phyloP scores from a whole-genome alignment of 2,797 vertebrate genomes.

The Megalops cyprinoides region DNA sequence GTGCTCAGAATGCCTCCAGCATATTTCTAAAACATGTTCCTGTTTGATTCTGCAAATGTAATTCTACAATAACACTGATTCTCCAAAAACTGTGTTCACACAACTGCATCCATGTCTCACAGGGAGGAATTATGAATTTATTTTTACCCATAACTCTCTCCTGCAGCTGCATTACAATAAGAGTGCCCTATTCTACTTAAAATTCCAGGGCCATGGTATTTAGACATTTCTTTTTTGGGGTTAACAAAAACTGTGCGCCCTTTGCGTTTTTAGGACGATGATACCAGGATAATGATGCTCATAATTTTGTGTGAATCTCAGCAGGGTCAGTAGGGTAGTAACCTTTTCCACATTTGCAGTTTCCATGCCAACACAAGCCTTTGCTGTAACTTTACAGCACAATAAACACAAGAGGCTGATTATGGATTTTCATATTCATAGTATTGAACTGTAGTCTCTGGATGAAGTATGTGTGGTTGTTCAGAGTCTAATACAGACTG shows the following conservation, averaged over 20 bases:
- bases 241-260: constrained; percentile 52
- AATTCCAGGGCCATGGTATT: constrained; percentile 43
- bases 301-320: constrained; percentile 63
- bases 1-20: too few species aligned
- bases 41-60: neutral
- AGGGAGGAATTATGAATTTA: neutral
- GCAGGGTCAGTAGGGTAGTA: constrained; percentile 68
- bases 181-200: neutral
- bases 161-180: neutral
- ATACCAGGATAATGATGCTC: constrained; percentile 65
- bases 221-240: constrained; percentile 48
- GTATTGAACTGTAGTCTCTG: constrained; percentile 63
- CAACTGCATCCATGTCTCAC: neutral
- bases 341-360: constrained; percentile 68
- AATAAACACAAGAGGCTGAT: constrained; percentile 70
- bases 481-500: constrained; percentile 41
- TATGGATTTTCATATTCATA: constrained; percentile 66
- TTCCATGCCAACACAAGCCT: constrained; percentile 76
- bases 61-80: neutral
- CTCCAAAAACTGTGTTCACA: neutral
- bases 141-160: neutral
- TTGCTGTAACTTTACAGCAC: constrained; percentile 64
- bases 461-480: constrained; percentile 49
- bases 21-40: neutral
- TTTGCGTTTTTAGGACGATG: constrained; percentile 38